Conservation (phyloP, 2,113 vertebrate genomes). For the Asarcornis scutulata region DNA sequence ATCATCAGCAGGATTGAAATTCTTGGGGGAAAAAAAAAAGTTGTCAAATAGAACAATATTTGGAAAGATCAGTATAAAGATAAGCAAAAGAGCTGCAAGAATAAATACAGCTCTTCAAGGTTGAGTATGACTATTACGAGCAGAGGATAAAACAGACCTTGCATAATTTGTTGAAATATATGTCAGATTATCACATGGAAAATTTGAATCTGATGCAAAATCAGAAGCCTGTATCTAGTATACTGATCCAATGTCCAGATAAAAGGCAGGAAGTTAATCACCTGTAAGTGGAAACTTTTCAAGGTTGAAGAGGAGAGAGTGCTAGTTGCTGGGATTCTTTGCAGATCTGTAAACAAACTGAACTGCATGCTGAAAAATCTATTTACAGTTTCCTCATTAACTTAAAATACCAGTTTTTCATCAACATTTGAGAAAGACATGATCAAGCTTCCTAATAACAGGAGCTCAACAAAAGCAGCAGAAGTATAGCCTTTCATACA, state of each 20-base stretch:
- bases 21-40: constrained; percentile 1
- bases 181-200: neutral
- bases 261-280: constrained; percentile 16
- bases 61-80: constrained; percentile 33
- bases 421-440: neutral
- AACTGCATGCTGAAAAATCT: neutral
- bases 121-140: neutral
- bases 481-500: neutral
- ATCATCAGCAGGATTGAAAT: constrained; percentile 23
- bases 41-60: neutral
- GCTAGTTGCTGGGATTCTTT: neutral
- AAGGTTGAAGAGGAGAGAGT: neutral
- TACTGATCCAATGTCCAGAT: neutral
- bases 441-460: neutral
- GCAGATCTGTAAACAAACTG: neutral
- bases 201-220: neutral
- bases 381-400: neutral
- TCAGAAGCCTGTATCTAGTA: neutral
- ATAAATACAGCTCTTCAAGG: neutral
- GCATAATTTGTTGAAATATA: neutral
- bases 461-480: neutral
- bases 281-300: constrained; percentile 36
- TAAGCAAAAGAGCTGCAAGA: neutral
- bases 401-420: neutral
- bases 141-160: neutral